phyloP scores from a whole-genome alignment of 2,113 vertebrate genomes.

The Syrmaticus mikado region DNA sequence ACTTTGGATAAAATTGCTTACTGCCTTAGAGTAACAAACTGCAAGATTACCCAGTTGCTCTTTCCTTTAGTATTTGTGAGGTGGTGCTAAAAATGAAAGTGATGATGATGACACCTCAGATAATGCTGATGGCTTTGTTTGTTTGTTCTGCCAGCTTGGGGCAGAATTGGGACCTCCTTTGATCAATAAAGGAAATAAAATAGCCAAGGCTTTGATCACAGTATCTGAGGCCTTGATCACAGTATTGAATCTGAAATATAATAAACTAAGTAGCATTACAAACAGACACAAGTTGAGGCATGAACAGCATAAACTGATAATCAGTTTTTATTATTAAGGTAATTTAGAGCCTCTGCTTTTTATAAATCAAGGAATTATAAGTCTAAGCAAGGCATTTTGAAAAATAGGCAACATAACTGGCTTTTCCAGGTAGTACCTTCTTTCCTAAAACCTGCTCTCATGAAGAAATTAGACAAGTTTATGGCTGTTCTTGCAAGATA shows the following conservation, averaged over 20 bases:
- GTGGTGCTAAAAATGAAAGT: background rate
- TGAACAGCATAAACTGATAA: background rate
- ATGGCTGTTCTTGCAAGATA: slow-evolving; percentile 1
- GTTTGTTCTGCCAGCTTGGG: background rate
- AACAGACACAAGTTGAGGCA: background rate
- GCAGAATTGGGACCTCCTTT: slow-evolving; percentile 15
- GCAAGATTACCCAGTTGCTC: background rate
- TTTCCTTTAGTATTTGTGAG: background rate
- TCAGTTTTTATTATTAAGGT: background rate
- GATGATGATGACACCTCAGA: background rate
- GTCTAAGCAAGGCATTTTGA: background rate
- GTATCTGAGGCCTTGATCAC: slow-evolving; percentile 27
- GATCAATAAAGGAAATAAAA: slow-evolving; percentile 1
- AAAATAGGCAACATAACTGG: background rate
- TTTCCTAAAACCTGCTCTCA: background rate
- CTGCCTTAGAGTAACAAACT: background rate
- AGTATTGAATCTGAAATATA: background rate
- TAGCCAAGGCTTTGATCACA: no score
- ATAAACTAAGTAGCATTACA: background rate
- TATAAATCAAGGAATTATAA: background rate
- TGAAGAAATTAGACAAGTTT: background rate
- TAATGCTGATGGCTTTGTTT: background rate
- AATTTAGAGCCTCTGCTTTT: background rate
- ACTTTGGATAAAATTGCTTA: background rate
- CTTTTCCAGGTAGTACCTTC: background rate